A percentile compares a stretch with the other conserved stretches of the same genome.
phyloP scores from a whole-genome alignment of 1,140 invertebrate species.

The Mactra quadrangularis region DNA sequence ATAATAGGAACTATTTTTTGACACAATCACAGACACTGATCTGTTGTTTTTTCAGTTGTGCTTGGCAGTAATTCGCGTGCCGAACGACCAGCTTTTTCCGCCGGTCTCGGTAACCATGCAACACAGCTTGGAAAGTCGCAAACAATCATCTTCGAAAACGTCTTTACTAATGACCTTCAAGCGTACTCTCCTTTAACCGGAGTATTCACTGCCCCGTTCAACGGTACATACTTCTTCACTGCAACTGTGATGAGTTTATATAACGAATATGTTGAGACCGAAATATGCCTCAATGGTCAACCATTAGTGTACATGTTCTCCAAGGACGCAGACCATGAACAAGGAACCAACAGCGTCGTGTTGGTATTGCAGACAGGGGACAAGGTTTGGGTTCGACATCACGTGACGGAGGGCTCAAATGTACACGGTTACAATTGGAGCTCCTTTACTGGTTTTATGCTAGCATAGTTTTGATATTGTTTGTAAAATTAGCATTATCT shows the following conservation, averaged over 20 bases:
- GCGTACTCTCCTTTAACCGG: constrained; percentile 14
- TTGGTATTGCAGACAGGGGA: neutral
- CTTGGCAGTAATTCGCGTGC: too few species aligned
- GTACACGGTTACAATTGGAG: constrained; percentile 33
- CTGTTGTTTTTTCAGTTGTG: too few species aligned
- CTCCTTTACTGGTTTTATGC: constrained; percentile 15
- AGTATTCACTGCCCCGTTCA: constrained; percentile 26
- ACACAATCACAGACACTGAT: too few species aligned
- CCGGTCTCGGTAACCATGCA: constrained; percentile 4
- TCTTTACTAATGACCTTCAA: neutral
- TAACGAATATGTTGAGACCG: constrained; percentile 1
- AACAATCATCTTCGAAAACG: constrained; percentile 22
- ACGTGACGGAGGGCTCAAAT: neutral
- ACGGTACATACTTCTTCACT: constrained; percentile 22
- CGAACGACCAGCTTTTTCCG: neutral
- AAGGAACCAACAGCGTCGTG: constrained; percentile 24
- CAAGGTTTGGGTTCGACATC: constrained; percentile 23
- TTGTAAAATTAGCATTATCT: too few species aligned
- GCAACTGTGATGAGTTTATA: constrained; percentile 22
- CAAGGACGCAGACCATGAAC: neutral
- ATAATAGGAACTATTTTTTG: too few species aligned
- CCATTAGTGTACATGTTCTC: constrained; percentile 17
- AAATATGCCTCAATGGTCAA: constrained; percentile 22
- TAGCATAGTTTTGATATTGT: too few species aligned
- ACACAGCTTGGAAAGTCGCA: constrained; percentile 13